Percentiles rank a stretch among this genome's conserved stretches.
Evolutionary conservation across 2,113 vertebrate genomes (phyloP).

Genomic region (Tragelaphus strepsiceros): DNA sequence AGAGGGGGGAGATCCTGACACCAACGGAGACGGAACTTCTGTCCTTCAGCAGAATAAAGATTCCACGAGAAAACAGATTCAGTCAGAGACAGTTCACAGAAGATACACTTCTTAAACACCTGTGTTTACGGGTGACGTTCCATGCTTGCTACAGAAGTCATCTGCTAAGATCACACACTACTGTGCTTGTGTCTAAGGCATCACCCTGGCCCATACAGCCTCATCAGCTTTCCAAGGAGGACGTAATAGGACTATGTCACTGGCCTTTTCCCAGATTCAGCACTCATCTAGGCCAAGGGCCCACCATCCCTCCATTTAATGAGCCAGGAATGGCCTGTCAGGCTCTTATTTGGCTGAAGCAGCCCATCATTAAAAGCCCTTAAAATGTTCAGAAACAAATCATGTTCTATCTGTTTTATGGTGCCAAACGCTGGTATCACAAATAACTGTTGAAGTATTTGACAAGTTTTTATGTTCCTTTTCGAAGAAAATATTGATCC

Average conservation of each 20-base stretch:
- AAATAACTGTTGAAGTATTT: neutral
- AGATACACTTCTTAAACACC: neutral
- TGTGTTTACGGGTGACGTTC: neutral
- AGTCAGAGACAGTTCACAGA: neutral
- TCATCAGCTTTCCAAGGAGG: neutral
- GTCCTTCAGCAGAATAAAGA: neutral
- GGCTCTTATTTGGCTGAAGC: neutral
- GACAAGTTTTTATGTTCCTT: neutral
- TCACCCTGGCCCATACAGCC: neutral
- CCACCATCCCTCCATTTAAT: neutral
- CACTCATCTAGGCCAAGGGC: neutral
- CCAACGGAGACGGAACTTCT: neutral
- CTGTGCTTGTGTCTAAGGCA: rapidly evolving
- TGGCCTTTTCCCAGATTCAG: neutral
- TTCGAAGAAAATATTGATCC: neutral
- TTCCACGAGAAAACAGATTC: neutral
- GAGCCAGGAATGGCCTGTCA: neutral
- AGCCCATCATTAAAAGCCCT: neutral
- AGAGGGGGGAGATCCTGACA: neutral
- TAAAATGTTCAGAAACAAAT: neutral
- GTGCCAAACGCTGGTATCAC: neutral
- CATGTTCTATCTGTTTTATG: neutral
- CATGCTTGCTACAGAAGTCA: neutral
- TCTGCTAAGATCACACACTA: neutral
- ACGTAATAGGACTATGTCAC: no score